Percentiles rank a stretch among this genome's conserved stretches.
Evolutionary conservation across 2,888 invertebrate genomes (phyloP).

Genomic region (Caenorhabditis sp.): DNA sequence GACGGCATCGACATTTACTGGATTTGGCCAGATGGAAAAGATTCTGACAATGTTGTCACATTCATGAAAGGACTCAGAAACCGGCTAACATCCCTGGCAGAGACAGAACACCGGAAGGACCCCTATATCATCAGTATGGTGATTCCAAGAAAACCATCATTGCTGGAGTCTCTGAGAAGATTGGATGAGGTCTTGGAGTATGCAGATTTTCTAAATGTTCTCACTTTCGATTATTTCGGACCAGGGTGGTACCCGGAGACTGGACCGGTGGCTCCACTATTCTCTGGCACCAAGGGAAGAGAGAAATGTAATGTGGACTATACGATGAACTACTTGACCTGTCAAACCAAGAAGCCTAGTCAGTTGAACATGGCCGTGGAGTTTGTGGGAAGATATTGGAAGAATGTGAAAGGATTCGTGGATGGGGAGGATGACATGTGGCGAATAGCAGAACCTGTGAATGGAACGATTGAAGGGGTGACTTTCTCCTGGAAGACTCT

Average conservation of each 20-base stretch:
- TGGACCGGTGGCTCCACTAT: no score
- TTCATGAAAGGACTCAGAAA: no score
- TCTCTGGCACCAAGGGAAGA: no score
- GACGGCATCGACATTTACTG: no score
- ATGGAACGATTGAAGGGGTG: neutral
- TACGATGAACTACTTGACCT: neutral
- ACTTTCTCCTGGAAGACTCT: neutral
- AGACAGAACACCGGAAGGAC: no score
- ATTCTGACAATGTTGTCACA: no score
- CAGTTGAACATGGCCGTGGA: neutral
- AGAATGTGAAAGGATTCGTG: neutral
- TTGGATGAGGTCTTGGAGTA: conserved; percentile 65
- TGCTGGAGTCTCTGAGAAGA: no score
- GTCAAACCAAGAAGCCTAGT: neutral
- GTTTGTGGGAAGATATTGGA: conserved; percentile 1
- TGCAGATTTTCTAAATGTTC: conserved; percentile 74
- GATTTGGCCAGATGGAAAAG: no score
- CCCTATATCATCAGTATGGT: no score
- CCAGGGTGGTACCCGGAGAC: conserved; percentile 73
- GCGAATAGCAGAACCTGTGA: neutral
- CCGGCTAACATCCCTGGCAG: no score
- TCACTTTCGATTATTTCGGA: conserved; percentile 76
- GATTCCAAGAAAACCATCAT: no score
- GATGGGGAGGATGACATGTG: neutral
- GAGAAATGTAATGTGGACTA: neutral